These are phyloP conservation scores for Phallusia fumigata DNA, from an alignment of 23 tunicate species.

Conservation along the genomic window DNA sequence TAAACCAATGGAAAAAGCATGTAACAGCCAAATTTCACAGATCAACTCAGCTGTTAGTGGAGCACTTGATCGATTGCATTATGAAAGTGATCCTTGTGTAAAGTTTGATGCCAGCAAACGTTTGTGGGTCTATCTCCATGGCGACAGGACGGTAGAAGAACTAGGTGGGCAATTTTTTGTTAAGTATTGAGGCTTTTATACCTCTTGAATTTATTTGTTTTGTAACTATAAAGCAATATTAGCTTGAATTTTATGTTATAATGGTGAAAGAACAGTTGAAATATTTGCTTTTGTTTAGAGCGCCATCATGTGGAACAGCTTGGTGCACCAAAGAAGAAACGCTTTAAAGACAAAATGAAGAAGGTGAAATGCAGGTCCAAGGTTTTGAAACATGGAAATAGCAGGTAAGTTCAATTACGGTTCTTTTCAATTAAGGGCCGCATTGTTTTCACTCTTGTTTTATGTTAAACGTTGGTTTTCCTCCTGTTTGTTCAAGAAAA, in stretches of 20 bases:
- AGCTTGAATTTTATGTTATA: no score
- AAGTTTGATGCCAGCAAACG: constrained; percentile 36
- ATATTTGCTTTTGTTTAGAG: constrained; percentile 13
- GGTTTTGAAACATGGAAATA: not conserved
- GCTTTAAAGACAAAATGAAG: not conserved
- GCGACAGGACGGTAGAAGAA: constrained; percentile 38
- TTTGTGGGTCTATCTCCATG: constrained; percentile 56
- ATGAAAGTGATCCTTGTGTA: constrained; percentile 65
- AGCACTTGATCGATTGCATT: constrained; percentile 56
- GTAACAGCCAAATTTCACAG: not conserved
- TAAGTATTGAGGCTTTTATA: no score
- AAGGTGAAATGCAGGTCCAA: constrained; percentile 6
- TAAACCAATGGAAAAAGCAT: no score
- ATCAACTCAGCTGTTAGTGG: constrained; percentile 72
- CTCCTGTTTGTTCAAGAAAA: no score
- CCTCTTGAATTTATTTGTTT: no score
- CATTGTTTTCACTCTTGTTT: no score
- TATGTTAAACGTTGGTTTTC: no score
- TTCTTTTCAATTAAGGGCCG: no score
- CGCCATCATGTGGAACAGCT: constrained; percentile 41
- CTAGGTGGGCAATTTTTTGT: constrained; percentile 23
- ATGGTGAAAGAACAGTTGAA: no score
- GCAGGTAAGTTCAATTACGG: not conserved
- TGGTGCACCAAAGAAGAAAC: constrained; percentile 36
- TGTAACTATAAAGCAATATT: no score